phyloP scores from a whole-genome alignment of 2,797 vertebrate species.

The Somateria mollissima region DNA sequence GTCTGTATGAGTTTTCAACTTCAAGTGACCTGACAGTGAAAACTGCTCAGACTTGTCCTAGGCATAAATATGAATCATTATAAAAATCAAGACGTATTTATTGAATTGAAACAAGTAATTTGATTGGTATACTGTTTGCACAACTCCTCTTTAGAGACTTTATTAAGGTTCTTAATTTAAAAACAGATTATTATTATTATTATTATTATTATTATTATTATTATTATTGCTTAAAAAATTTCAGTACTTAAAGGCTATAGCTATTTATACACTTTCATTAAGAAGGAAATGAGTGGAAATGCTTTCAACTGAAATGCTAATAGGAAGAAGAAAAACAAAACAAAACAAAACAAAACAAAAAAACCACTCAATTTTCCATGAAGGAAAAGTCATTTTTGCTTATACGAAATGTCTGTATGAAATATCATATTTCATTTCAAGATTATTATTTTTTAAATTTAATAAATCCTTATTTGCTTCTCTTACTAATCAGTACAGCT shows the following conservation, averaged over 20 bases:
- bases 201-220: too few relatives aligned
- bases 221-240: not conserved
- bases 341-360: not conserved
- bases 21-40: not conserved
- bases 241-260: not conserved
- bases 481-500: slow-evolving; percentile 36
- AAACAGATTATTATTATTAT: not conserved
- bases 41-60: not conserved
- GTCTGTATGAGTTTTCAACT: not conserved
- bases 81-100: not conserved
- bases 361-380: slow-evolving; percentile 35
- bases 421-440: slow-evolving; percentile 33
- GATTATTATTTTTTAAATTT: not conserved
- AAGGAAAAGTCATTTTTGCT: slow-evolving; percentile 64
- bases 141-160: not conserved
- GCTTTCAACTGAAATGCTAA: slow-evolving; percentile 67
- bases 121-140: not conserved
- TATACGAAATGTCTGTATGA: slow-evolving; percentile 28
- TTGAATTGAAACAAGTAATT: not conserved
- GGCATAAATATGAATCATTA: not conserved
- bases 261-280: slow-evolving; percentile 65
- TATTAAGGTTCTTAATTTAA: not conserved
- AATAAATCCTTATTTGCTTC: slow-evolving; percentile 33
- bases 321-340: not conserved
- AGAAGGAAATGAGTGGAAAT: slow-evolving; percentile 57